Conservation (phyloP, 2,888 invertebrate genomes). For the Drosophila stalkeri region DNA sequence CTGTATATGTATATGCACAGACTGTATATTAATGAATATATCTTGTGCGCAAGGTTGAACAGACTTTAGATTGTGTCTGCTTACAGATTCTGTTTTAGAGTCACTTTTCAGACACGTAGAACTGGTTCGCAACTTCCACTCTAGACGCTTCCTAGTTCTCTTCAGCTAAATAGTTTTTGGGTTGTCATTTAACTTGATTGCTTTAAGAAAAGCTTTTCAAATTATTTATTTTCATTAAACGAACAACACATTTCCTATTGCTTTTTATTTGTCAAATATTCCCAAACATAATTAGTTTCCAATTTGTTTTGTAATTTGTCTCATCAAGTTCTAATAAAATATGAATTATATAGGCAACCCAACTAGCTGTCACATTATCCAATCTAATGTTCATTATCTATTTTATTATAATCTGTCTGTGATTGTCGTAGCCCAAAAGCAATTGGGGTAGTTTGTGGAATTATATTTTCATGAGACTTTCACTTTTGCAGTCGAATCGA, state of each 20-base stretch:
- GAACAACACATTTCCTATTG: too few species aligned
- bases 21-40: not conserved
- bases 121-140: constrained; percentile 20
- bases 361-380: constrained; percentile 27
- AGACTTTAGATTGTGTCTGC: constrained; percentile 19
- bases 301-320: constrained; percentile 6
- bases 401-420: constrained; percentile 16
- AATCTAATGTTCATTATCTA: constrained; percentile 20
- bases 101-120: constrained; percentile 9
- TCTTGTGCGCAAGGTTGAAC: constrained; percentile 48
- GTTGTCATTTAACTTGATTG: not conserved
- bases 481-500: constrained; percentile 41
- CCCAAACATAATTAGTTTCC: not conserved
- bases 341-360: not conserved
- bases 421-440: not conserved
- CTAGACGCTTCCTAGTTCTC: constrained; percentile 44
- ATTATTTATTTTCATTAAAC: too few species aligned
- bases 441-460: constrained; percentile 29
- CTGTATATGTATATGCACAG: not conserved
- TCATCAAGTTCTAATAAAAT: constrained; percentile 22
- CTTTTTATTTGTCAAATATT: not conserved
- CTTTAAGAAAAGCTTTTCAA: not conserved
- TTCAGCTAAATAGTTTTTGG: not conserved
- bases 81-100: constrained; percentile 6
- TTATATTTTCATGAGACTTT: constrained; percentile 43